Base-by-base conservation (phyloP, 2,797 vertebrate species). In the Argyrosomus regius region DNA sequence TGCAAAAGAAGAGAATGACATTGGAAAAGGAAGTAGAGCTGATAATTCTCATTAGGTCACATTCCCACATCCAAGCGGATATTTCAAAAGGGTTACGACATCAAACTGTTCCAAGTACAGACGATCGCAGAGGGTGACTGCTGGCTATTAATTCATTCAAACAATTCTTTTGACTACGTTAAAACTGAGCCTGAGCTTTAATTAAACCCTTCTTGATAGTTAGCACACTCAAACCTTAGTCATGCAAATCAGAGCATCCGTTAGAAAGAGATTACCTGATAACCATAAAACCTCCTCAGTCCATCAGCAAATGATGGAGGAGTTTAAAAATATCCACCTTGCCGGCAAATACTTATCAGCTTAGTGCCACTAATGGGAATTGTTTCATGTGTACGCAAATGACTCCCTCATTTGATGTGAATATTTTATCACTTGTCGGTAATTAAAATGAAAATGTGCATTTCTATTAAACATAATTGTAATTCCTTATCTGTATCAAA, bases 281-380 rank as follows among this genome's bases (percentile, higher is more conserved):
- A 73, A 80, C 66, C 31, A 57, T 68, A 79, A 88, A 88, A 82
- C 59, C 81, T 86, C 73, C 59, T 82, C 87, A 18, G 69, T 81
- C 86, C 90, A 92, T 95, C 89, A 90, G 88, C 89, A 92, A 93
- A 94, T 93, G 87, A 89, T 2, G 16, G 64, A 71, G 48, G 31
- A 71, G 81, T 87, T 90, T 88, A 92, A 90, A 93, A 93, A 93
- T 88, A 90, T 61, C 76, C 80, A 79, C 78, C 75, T 83, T 78
- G 53, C 72, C 26, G 69, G 72, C 49, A 66, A 39, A 84, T 82
- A 87, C 84, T 91, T 87, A 91, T 91, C 91, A 88, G 92, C 92
- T 93, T 92, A 92, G 79, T 54, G 72, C 67, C 80, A 39, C 87
- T 94, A 93, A 94, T 94, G 91, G 88, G 76, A 90, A 93, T 91